These are phyloP conservation scores for Zaprionus camerounensis DNA, from an alignment of 1,140 invertebrate genomes.

Conservation along the genomic window DNA sequence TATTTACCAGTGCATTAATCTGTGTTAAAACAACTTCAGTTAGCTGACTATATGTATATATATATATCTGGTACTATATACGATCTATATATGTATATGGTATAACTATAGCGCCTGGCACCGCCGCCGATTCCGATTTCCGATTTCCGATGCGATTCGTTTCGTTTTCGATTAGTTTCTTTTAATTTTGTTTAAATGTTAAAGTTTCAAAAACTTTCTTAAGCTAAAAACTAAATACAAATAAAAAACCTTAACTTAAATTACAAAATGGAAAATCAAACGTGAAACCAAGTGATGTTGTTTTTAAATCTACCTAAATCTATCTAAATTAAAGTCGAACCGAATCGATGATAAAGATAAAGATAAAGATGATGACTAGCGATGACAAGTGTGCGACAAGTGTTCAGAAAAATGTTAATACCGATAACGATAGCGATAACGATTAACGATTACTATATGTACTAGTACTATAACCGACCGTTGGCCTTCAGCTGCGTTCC, in stretches of 20 bases:
- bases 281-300: conserved; percentile 84
- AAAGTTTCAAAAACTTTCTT: conserved; percentile 75
- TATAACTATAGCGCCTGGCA: neutral
- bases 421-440: conserved; percentile 4
- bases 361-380: conserved; percentile 36
- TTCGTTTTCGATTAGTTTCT: conserved; percentile 15
- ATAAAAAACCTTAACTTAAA: conserved; percentile 25
- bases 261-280: conserved; percentile 74
- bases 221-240: conserved; percentile 64
- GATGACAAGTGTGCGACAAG: conserved; percentile 59
- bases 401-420: conserved; percentile 58
- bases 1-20: conserved; percentile 83
- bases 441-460: neutral
- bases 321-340: conserved; percentile 56
- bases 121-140: neutral
- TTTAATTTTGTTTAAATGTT: conserved; percentile 40
- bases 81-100: conserved; percentile 1
- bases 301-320: conserved; percentile 58
- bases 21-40: conserved; percentile 72
- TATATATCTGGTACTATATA: conserved; percentile 1
- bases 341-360: conserved; percentile 6
- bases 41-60: conserved; percentile 17
- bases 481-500: conserved; percentile 49
- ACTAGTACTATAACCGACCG: conserved; percentile 37
- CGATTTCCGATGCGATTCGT: neutral